phyloP scores from a whole-genome alignment of 2,888 invertebrate genomes.

The Spicauda simplicius region DNA sequence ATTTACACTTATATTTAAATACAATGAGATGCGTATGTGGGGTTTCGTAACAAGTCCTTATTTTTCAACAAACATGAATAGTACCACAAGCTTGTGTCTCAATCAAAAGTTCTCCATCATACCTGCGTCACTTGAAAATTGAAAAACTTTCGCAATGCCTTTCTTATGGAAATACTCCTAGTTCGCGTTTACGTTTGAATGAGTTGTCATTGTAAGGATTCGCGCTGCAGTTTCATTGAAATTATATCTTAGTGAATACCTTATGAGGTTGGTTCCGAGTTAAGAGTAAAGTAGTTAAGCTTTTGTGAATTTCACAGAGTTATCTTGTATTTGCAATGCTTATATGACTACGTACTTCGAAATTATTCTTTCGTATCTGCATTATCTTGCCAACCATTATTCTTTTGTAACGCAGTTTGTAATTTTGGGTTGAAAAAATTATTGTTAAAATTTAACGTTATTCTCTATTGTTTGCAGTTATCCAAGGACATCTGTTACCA shows the following conservation, averaged over 20 bases:
- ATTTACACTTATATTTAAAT: neutral
- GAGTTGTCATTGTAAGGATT: constrained; percentile 82
- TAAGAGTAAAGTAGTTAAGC: neutral
- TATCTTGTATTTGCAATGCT: too few relatives aligned
- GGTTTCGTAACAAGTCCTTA: constrained; percentile 19
- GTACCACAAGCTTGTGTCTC: constrained; percentile 54
- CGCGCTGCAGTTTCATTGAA: constrained; percentile 67
- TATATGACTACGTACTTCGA: too few relatives aligned
- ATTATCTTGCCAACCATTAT: too few relatives aligned
- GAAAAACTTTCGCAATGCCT: constrained; percentile 83
- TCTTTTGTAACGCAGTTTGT: too few relatives aligned
- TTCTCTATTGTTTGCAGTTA: too few relatives aligned
- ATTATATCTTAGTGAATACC: constrained; percentile 53
- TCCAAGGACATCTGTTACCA: too few relatives aligned
- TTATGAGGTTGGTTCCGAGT: constrained; percentile 4
- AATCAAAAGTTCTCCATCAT: constrained; percentile 80
- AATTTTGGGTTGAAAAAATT: too few relatives aligned
- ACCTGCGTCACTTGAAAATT: constrained; percentile 84
- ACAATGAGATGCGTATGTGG: neutral
- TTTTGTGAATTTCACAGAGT: neutral
- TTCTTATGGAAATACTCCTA: constrained; percentile 76
- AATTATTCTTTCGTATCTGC: too few relatives aligned
- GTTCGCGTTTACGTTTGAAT: constrained; percentile 81
- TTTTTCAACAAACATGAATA: constrained; percentile 32
- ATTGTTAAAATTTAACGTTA: too few relatives aligned